Evolutionary conservation across 2,888 invertebrate species (phyloP).

Genomic region (Tethea ocularis): DNA sequence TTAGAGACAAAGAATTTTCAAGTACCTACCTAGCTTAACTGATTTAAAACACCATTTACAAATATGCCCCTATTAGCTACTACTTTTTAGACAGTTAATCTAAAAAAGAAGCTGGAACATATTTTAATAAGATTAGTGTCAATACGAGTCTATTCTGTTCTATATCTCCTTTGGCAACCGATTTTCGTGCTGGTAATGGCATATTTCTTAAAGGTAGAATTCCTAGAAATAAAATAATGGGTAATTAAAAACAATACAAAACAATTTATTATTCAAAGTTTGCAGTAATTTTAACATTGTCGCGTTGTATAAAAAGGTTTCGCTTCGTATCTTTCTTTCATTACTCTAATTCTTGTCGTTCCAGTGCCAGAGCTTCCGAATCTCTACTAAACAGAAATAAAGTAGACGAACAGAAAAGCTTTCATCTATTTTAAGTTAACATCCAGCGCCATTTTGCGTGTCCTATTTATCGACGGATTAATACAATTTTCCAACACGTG

Average conservation of each 20-base stretch:
- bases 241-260: background rate
- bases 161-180: too few relatives aligned
- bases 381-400: constrained; percentile 45
- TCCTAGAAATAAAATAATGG: too few relatives aligned
- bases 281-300: background rate
- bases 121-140: too few relatives aligned
- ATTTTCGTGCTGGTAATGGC: too few relatives aligned
- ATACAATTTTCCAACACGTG: constrained; percentile 43
- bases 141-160: too few relatives aligned
- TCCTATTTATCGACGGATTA: constrained; percentile 48
- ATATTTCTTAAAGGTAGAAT: too few relatives aligned
- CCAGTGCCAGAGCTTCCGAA: constrained; percentile 23
- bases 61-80: too few relatives aligned
- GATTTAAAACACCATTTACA: too few relatives aligned
- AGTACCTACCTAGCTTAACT: too few relatives aligned
- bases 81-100: too few relatives aligned
- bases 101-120: too few relatives aligned
- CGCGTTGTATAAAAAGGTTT: constrained; percentile 5
- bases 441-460: constrained; percentile 45
- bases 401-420: constrained; percentile 48
- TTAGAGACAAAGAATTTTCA: background rate
- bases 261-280: background rate
- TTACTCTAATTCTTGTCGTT: constrained; percentile 20
- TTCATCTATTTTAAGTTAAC: constrained; percentile 48
- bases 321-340: background rate